Evolutionary conservation across 2,797 vertebrate species (phyloP), one percentile per base, ranked within the genome.

Genomic region (Catharus ustulatus): DNA sequence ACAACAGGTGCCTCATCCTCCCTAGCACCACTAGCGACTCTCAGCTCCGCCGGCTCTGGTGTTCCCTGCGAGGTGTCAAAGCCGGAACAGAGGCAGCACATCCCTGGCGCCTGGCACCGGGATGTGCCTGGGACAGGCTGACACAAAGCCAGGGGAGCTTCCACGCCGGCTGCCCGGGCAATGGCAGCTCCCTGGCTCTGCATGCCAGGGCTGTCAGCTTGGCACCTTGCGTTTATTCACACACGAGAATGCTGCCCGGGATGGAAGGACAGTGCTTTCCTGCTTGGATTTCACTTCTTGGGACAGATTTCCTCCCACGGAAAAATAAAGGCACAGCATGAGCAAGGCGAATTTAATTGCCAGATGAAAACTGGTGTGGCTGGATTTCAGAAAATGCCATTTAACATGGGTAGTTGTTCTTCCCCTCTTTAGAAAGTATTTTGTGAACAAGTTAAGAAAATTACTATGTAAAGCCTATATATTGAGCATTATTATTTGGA

Each of bases 161-260:
- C 78, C 68, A 8, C 4, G 3, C 23, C 2, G 63, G 69, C 89
- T 73, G 78, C 75, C 78, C 5, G 13, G 23, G 87, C 77, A 86
- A 77, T 36, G 73, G 87, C 59, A 48, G 55, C 52, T 67, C 90
- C 73, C 46, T 42, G 77, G 93, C 79, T 42, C 79, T 7, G 2
- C 75, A 80, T 58, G 45, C 94, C 68, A 49, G 29, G 48, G 90
- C 90, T 95, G 93, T 77, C 89, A 64, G 8, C 83, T 83, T 78
- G 91, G 94, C 92, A 90, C 12, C n/a, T 72, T 5, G 16, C 10
- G 0, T 11, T 54, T 5, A 63, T 58, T 77, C 84, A 40, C 68
- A 66, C 6, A n/a, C 71, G 49, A 75, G 49, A 80, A 84, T 9
- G 21, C 42, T 40, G 78, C 64, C 38, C 43, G 3, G 23, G 48